Conservation (phyloP, 2,113 vertebrate species). For the Mesoclemmys tuberculata region DNA sequence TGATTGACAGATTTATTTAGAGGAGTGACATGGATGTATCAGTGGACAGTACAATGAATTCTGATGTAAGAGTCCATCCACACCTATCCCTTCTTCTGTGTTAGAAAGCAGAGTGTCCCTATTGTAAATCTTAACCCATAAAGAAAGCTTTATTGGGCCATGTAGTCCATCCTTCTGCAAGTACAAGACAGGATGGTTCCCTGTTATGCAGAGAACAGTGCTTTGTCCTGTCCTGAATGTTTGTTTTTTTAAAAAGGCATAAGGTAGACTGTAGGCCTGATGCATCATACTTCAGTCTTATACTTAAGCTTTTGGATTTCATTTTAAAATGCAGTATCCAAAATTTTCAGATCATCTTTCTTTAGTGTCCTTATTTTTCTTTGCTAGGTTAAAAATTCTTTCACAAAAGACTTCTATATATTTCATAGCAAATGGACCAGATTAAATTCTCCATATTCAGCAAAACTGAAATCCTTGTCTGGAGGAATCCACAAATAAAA, state of each 20-base stretch:
- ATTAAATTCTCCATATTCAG: background rate
- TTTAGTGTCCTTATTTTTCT: background rate
- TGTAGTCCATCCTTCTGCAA: background rate
- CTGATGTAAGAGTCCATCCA: background rate
- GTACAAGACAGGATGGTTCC: background rate
- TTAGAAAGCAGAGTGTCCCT: accelerated
- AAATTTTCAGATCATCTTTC: background rate
- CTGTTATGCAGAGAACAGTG: background rate
- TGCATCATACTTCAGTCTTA: background rate
- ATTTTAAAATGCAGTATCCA: background rate
- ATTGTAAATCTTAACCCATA: background rate
- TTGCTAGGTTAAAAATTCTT: background rate
- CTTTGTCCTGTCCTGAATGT: accelerated
- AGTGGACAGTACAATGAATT: background rate
- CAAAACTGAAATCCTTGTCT: background rate
- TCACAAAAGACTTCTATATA: background rate
- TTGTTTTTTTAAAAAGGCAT: background rate
- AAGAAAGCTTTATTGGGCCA: background rate
- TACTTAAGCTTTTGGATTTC: background rate
- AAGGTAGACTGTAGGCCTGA: background rate
- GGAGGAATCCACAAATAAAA: background rate
- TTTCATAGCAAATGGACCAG: background rate
- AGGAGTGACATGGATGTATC: background rate
- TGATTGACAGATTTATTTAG: accelerated
- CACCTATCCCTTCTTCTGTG: background rate